Evolutionary conservation across 2,888 invertebrate genomes (phyloP).

Genomic region (Metellina segmentata): DNA sequence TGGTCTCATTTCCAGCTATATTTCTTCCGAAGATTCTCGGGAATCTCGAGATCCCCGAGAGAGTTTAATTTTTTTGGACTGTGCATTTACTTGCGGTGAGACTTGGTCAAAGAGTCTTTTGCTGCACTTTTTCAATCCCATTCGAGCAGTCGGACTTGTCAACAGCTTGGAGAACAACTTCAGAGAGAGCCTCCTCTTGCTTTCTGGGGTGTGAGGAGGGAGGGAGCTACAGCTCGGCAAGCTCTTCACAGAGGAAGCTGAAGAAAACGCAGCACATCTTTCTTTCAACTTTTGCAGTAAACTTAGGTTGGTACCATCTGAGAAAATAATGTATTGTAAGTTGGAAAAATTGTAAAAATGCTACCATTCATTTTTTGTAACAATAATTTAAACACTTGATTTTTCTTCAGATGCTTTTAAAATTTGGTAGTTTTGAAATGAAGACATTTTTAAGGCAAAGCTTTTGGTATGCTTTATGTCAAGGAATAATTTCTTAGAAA

Average conservation of each 20-base stretch:
- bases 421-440: no score
- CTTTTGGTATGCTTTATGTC: no score
- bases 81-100: constrained; percentile 5
- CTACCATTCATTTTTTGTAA: not conserved
- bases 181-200: constrained; percentile 61
- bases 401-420: no score
- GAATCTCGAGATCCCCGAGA: not conserved
- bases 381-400: not conserved
- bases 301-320: not conserved
- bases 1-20: no score
- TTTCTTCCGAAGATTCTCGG: no score
- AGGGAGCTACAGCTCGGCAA: constrained; percentile 15
- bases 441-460: no score
- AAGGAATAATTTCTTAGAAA: no score
- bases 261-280: not conserved
- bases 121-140: constrained; percentile 59
- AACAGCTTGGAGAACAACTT: constrained; percentile 63
- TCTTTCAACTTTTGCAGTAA: constrained; percentile 29
- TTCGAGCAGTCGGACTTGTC: constrained; percentile 61
- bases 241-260: not conserved
- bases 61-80: constrained; percentile 41
- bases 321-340: not conserved
- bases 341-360: not conserved
- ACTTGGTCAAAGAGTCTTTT: constrained; percentile 69
- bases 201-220: constrained; percentile 43